Percentiles rank a stretch among this genome's conserved stretches.
phyloP scores from a whole-genome alignment of 2,113 vertebrate genomes.

The Rhadina sibilatrix region DNA sequence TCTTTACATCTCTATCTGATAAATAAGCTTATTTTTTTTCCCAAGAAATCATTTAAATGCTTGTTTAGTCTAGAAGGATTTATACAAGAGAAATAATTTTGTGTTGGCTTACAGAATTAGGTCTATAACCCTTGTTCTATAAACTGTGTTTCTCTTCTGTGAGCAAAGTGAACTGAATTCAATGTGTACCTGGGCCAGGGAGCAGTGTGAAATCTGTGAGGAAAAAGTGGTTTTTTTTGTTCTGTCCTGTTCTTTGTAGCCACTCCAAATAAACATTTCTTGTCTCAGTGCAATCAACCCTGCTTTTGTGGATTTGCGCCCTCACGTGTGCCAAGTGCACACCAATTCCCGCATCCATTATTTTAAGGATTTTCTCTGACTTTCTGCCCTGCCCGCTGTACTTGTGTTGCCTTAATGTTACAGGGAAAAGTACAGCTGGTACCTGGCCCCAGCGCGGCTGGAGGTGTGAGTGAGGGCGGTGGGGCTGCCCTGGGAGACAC shows the following conservation, averaged over 20 bases:
- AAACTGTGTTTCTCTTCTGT: accelerated
- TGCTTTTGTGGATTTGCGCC: not conserved
- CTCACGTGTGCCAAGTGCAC: not conserved
- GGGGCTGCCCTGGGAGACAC: no score
- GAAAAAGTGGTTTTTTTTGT: not conserved
- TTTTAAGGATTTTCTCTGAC: not conserved
- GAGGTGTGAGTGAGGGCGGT: not conserved
- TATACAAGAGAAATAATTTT: not conserved
- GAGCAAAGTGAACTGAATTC: not conserved
- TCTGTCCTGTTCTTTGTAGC: not conserved
- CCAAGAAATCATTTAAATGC: not conserved
- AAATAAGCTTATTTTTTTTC: not conserved
- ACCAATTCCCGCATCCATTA: accelerated
- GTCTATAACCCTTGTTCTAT: not conserved
- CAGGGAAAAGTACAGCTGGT: no score
- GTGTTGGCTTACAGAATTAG: not conserved
- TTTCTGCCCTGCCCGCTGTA: not conserved
- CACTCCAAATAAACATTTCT: not conserved
- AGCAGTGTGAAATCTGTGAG: accelerated
- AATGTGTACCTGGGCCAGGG: not conserved
- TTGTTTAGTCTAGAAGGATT: not conserved
- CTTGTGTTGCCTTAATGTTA: no score
- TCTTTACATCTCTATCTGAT: not conserved
- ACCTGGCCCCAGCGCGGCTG: no score
- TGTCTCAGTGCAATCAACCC: no score